Evolutionary conservation across 2,797 vertebrate genomes (phyloP).

Genomic region (Brachymystax lenok): DNA sequence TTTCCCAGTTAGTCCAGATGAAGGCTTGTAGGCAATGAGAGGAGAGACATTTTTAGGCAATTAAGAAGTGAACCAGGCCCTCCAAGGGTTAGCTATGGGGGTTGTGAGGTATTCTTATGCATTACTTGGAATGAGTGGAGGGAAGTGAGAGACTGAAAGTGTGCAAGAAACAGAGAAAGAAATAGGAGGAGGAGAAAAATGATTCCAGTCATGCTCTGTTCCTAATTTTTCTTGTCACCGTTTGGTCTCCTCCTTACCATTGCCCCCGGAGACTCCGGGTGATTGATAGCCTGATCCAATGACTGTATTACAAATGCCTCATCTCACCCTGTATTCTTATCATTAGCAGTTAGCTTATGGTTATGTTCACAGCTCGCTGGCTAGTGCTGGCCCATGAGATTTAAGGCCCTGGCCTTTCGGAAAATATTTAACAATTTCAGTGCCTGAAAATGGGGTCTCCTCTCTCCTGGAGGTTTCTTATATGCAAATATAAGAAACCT

Average conservation of each 20-base stretch:
- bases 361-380: conserved; percentile 88
- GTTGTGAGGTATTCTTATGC: not conserved
- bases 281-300: conserved; percentile 89
- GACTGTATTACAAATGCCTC: conserved; percentile 84
- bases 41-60: not conserved
- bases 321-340: conserved; percentile 83
- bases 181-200: conserved; percentile 66
- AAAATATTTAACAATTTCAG: conserved; percentile 93
- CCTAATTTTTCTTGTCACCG: conserved; percentile 81
- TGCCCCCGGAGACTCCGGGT: conserved; percentile 75
- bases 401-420: conserved; percentile 88
- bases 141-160: not conserved
- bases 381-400: conserved; percentile 86
- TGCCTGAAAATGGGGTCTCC: conserved; percentile 66
- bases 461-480: conserved; percentile 20
- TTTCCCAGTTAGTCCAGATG: not conserved
- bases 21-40: not conserved
- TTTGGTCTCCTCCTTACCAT: conserved; percentile 69
- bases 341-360: conserved; percentile 91
- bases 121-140: conserved; percentile 41
- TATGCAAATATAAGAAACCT: conserved; percentile 1
- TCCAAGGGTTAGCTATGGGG: not conserved
- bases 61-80: not conserved
- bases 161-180: conserved; percentile 52
- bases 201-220: conserved; percentile 79